Base-by-base conservation (phyloP, 2,888 invertebrate species). In the Agriotes lineatus region DNA sequence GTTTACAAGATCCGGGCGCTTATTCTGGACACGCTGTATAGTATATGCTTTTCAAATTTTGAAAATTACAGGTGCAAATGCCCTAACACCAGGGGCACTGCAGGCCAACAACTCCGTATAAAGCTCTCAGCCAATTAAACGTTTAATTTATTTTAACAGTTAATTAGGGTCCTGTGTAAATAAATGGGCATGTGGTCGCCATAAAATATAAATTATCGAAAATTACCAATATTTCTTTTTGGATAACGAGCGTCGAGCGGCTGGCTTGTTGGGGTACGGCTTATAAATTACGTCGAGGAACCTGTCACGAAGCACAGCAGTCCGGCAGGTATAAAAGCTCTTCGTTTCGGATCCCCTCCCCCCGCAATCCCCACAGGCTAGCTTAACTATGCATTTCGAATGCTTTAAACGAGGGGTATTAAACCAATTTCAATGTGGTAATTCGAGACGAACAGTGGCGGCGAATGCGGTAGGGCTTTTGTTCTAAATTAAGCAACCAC, bases 151-250 rank as follows among this genome's bases (percentile, higher is more conserved):
- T 69, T 76, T 75, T 75, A 79, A 76, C 80, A 78, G 78, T 70
- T 80, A 81, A 81, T 80, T 81, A 80, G 74, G 70, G 74, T 69
- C 75, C 74, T 80, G 80, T 79, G 80, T 81, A 81, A 81, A 81
- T 80, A 81, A 80, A 81, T 78, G 76, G 73, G 72, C 75, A 69
- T 68, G 71, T 70, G 73, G 70, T 59, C 65, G 74, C 75, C 72
- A 71, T 75, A 75, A 78, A 76, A 79, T 77, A 79, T 80, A 80
- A 80, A 80, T 80, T 79, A 81, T 77, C 75, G 72, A 69, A 74
- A 77, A 78, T 77, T 78, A 79, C 77, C 76, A 78, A 81, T 81
- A 80, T 79, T 81, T 79, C 78, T 78, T 78, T 77, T 74, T 74
- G 71, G 77, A 78, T 79, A 80, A 80, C 79, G 73, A 78, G 60